Evolutionary conservation across 2,888 invertebrate genomes (phyloP).

Genomic region (Eilema depressum): DNA sequence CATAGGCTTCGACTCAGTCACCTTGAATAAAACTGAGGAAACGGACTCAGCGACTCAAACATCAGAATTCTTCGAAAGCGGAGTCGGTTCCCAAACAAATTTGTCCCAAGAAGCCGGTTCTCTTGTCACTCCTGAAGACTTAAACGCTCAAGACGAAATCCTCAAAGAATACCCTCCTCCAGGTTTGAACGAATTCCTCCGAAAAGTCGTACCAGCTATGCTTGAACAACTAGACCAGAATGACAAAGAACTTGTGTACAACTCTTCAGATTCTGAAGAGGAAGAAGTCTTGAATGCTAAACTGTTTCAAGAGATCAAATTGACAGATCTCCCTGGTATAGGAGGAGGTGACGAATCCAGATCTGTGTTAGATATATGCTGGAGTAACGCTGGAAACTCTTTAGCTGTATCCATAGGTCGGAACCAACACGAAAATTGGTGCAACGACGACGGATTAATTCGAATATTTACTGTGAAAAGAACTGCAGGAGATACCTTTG

Average conservation of each 20-base stretch:
- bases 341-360: slow-evolving; percentile 70
- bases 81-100: slow-evolving; percentile 66
- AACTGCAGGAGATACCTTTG: slow-evolving; percentile 82
- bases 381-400: slow-evolving; percentile 76
- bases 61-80: slow-evolving; percentile 62
- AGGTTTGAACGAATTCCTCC: slow-evolving; percentile 74
- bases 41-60: slow-evolving; percentile 69
- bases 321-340: slow-evolving; percentile 51
- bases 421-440: slow-evolving; percentile 75
- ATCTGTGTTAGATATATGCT: slow-evolving; percentile 67
- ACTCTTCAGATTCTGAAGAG: slow-evolving; percentile 78
- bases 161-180: slow-evolving; percentile 67
- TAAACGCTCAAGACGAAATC: slow-evolving; percentile 60
- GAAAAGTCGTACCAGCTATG: slow-evolving; percentile 73
- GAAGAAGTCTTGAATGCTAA: slow-evolving; percentile 69
- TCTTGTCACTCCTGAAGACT: slow-evolving; percentile 60
- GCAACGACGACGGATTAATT: slow-evolving; percentile 72
- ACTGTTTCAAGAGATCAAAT: slow-evolving; percentile 69
- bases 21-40: slow-evolving; percentile 53
- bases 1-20: slow-evolving; percentile 72
- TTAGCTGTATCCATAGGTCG: slow-evolving; percentile 73
- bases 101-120: slow-evolving; percentile 62
- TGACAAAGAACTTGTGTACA: slow-evolving; percentile 58
- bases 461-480: slow-evolving; percentile 70
- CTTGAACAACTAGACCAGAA: slow-evolving; percentile 73